A percentile compares a stretch with the other conserved stretches of the same genome.
These are phyloP conservation scores for Mercenaria mercenaria DNA, from an alignment of 1,140 invertebrate species.

Conservation along the genomic window DNA sequence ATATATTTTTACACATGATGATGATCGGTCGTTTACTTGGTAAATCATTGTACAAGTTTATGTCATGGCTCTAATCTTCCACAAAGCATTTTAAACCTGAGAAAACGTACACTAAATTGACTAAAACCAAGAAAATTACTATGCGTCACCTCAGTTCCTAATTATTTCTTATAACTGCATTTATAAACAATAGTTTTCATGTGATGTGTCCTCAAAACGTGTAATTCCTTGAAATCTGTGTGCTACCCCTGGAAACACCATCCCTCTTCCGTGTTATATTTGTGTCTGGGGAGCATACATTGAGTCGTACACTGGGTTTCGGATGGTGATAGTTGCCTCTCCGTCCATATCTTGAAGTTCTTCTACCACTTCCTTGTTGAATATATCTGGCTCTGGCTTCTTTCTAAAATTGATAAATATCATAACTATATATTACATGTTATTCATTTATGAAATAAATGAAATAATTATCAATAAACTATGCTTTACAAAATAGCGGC, in stretches of 20 bases:
- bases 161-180: background rate
- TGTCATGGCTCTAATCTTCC: too few relatives aligned
- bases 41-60: too few relatives aligned
- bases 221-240: background rate
- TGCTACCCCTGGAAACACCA: too few relatives aligned
- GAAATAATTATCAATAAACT: background rate
- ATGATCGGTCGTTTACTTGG: too few relatives aligned
- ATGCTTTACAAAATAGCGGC: background rate
- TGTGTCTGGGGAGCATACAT: background rate
- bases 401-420: background rate
- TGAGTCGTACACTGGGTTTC: conserved; percentile 37
- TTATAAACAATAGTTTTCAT: background rate
- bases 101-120: too few relatives aligned
- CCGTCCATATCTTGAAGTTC: conserved; percentile 24
- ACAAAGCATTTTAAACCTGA: too few relatives aligned
- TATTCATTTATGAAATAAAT: too few relatives aligned
- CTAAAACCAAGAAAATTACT: too few relatives aligned
- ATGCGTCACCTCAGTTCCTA: too few relatives aligned
- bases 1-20: too few relatives aligned
- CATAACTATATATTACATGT: background rate
- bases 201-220: background rate
- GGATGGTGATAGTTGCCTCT: background rate
- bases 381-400: background rate
- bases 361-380: background rate
- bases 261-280: background rate